A percentile compares a stretch with the other conserved stretches of the same genome.
These are phyloP conservation scores for Ganaspis brasiliensis DNA, from an alignment of 2,888 invertebrate species.

Conservation along the genomic window DNA sequence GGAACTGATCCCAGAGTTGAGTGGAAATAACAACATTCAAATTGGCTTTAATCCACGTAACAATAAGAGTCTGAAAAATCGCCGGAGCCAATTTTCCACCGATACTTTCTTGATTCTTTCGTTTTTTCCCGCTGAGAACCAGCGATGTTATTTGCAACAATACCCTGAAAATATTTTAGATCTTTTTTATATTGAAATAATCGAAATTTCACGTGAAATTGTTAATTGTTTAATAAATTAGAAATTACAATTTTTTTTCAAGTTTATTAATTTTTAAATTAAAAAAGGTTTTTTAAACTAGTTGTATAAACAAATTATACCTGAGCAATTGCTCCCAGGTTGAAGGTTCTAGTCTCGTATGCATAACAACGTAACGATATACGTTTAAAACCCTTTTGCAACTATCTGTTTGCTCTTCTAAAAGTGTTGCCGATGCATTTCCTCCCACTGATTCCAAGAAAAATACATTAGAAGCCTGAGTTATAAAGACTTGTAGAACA, in stretches of 20 bases:
- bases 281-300: too few relatives aligned
- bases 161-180: constrained; percentile 81
- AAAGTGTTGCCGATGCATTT: constrained; percentile 83
- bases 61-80: constrained; percentile 95
- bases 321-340: constrained; percentile 88
- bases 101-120: constrained; percentile 86
- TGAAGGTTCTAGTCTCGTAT: constrained; percentile 93
- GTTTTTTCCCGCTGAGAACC: constrained; percentile 90
- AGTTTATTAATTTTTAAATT: neutral
- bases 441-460: constrained; percentile 85
- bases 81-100: constrained; percentile 93
- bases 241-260: constrained; percentile 19
- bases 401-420: constrained; percentile 97
- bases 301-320: too few relatives aligned
- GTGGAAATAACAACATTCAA: constrained; percentile 94
- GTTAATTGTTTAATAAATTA: too few relatives aligned
- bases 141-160: constrained; percentile 95
- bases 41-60: constrained; percentile 99
- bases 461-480: constrained; percentile 97
- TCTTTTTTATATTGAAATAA: neutral
- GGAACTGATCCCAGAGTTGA: constrained; percentile 96
- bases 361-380: constrained; percentile 98
- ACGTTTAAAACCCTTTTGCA: constrained; percentile 98
- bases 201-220: too few relatives aligned
- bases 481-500: constrained; percentile 93